Percentiles rank a stretch among this genome's conserved stretches.
phyloP scores from a whole-genome alignment of 2,797 vertebrate genomes.

The Lindbergichthys nudifrons region DNA sequence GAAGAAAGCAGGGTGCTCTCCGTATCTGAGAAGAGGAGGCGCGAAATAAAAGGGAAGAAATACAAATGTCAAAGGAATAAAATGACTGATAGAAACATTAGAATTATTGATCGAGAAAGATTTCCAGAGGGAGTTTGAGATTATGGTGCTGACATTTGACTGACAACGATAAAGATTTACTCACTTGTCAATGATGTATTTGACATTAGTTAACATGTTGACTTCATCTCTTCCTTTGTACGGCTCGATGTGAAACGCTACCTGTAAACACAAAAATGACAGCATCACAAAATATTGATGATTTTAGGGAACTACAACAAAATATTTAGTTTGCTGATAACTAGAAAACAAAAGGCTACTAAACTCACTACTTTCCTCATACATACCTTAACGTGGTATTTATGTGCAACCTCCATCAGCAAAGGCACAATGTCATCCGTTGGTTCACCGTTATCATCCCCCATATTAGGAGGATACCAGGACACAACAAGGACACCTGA shows the following conservation, averaged over 20 bases:
- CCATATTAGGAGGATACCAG: conserved; percentile 92
- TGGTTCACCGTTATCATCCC: conserved; percentile 92
- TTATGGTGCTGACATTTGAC: not conserved
- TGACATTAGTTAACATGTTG: conserved; percentile 91
- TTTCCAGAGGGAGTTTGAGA: not conserved
- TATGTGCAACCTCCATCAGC: conserved; percentile 92
- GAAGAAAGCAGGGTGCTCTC: conserved; percentile 94
- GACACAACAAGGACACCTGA: conserved; percentile 94
- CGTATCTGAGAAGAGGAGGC: conserved; percentile 87
- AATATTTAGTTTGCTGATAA: not conserved
- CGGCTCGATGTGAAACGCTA: conserved; percentile 95
- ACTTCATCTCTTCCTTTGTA: conserved; percentile 92
- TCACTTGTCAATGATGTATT: conserved; percentile 94
- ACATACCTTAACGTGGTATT: conserved; percentile 93
- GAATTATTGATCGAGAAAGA: not conserved
- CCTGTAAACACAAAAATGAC: conserved; percentile 76
- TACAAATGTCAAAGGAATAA: conserved; percentile 27
- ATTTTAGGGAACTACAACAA: not conserved
- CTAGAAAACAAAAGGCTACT: not conserved
- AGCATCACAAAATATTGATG: not conserved
- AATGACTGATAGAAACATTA: not conserved
- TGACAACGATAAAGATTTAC: conserved; percentile 45
- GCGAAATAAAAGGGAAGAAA: conserved; percentile 15
- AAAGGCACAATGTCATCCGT: conserved; percentile 89
- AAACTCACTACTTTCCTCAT: not conserved